Conservation (phyloP, 2,113 vertebrate genomes). For the Bubo bubo region DNA sequence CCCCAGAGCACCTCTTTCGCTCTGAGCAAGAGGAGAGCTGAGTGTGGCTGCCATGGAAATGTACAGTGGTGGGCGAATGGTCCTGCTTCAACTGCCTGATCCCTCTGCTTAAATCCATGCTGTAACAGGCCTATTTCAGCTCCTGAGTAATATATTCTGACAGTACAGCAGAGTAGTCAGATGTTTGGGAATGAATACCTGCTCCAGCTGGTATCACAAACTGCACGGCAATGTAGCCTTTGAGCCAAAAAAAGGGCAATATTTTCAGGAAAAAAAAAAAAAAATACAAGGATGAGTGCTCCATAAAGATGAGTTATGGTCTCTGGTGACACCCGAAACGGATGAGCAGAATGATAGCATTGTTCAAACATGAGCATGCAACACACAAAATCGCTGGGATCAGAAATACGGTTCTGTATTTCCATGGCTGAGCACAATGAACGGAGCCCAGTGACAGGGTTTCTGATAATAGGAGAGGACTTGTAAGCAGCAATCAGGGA, state of each 20-base stretch:
- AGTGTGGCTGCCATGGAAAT: not conserved
- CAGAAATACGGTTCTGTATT: not conserved
- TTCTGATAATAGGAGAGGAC: not conserved
- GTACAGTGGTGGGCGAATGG: not conserved
- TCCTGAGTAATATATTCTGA: not conserved
- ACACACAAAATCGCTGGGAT: not conserved
- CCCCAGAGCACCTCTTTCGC: not conserved
- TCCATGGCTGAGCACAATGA: not conserved
- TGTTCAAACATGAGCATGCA: not conserved
- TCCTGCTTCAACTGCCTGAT: not conserved
- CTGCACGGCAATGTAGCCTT: not conserved
- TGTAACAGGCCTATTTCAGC: not conserved
- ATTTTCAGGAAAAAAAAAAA: not conserved
- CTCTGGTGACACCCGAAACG: not conserved
- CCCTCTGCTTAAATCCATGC: not conserved
- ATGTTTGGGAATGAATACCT: not conserved
- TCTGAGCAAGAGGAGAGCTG: not conserved
- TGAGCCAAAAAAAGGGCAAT: not conserved
- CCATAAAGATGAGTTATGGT: not conserved
- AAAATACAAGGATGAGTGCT: not conserved
- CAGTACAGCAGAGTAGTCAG: not conserved
- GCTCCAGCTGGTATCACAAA: not conserved
- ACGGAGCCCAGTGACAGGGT: not conserved
- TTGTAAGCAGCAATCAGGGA: not conserved
- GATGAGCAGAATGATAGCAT: not conserved